Conservation (phyloP, 2,797 vertebrate genomes). For the Acanthis flammea region DNA sequence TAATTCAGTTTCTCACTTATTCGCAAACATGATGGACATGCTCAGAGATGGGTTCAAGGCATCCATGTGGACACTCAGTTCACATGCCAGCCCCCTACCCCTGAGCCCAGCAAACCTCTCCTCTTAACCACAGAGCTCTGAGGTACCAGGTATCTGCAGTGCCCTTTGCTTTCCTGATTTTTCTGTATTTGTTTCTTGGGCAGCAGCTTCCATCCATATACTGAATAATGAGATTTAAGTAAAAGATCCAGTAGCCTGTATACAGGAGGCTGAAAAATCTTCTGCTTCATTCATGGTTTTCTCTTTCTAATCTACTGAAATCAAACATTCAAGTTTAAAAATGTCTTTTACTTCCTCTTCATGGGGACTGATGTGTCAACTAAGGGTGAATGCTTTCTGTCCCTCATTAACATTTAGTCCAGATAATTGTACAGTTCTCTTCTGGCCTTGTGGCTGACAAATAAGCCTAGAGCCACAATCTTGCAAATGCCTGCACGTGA, state of each 20-base stretch:
- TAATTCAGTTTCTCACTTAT: conserved; percentile 26
- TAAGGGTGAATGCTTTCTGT: not conserved
- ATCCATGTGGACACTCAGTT: not conserved
- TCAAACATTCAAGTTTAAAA: not conserved
- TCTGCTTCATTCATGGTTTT: not conserved
- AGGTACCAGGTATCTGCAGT: not conserved
- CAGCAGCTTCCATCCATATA: not conserved
- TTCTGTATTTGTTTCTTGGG: not conserved
- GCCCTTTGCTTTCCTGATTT: not conserved
- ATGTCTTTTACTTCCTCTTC: not conserved
- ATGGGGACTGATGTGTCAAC: not conserved
- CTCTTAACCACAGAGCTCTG: not conserved
- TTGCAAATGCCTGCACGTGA: not conserved
- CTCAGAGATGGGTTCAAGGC: not conserved
- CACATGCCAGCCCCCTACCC: not conserved
- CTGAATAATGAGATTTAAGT: not conserved
- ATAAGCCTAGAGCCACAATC: not conserved
- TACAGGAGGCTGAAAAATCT: not conserved
- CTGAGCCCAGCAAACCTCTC: not conserved
- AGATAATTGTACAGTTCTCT: not conserved
- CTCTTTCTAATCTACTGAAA: not conserved
- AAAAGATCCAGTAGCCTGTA: not conserved
- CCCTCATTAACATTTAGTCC: not conserved
- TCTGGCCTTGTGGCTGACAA: not conserved
- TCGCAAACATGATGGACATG: not conserved